Conservation (phyloP, 2,888 invertebrate genomes). For the Trachelus troglodyta region DNA sequence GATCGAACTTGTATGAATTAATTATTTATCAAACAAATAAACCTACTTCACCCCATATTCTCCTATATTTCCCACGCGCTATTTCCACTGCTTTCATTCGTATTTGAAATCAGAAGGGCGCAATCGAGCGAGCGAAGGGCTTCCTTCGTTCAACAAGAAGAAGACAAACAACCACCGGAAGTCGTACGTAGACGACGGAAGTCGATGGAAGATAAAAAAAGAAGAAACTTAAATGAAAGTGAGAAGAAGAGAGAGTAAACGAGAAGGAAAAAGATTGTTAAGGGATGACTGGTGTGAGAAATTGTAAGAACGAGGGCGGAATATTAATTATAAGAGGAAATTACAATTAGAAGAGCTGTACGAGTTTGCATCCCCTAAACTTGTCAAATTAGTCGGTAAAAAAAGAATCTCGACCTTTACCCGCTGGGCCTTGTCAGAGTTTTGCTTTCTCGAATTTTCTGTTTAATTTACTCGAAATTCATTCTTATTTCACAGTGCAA, state of each 20-base stretch:
- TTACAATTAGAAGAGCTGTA: neutral
- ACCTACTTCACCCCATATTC: slow-evolving; percentile 25
- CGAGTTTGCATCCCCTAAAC: neutral
- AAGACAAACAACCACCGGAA: neutral
- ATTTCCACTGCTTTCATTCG: neutral
- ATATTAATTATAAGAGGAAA: neutral
- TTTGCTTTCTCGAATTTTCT: slow-evolving; percentile 12
- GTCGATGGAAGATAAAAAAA: neutral
- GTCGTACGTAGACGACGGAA: neutral
- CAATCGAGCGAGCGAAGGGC: neutral
- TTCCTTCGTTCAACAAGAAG: neutral
- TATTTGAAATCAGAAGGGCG: neutral
- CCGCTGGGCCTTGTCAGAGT: neutral
- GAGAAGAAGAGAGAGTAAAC: neutral
- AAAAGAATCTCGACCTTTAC: neutral
- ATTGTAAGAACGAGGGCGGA: neutral
- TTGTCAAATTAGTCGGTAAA: neutral
- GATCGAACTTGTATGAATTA: neutral
- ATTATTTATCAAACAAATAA: slow-evolving; percentile 40
- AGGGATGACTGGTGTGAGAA: neutral
- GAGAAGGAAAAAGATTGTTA: neutral
- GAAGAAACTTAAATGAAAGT: neutral
- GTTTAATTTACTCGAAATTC: slow-evolving; percentile 30
- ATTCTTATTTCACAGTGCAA: slow-evolving; percentile 21
- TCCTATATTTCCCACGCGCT: neutral